phyloP scores from a whole-genome alignment of 2,797 vertebrate genomes.

The Tiaroga cobitis region DNA sequence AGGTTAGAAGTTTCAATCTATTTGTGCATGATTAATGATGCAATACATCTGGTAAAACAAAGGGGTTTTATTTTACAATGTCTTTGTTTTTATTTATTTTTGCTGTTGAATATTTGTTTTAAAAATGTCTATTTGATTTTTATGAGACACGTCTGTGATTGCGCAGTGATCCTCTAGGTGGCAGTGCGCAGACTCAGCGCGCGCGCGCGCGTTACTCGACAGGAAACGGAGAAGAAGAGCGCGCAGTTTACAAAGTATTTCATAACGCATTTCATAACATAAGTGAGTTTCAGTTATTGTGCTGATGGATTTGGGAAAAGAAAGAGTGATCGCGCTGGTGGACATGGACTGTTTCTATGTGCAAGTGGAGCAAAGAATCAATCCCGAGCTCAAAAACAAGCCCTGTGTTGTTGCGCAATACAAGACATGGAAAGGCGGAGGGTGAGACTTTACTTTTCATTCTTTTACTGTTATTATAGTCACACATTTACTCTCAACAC shows the following conservation, averaged over 20 bases:
- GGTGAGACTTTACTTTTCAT: slow-evolving; percentile 75
- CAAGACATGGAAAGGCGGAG: slow-evolving; percentile 91
- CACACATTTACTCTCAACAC: background rate
- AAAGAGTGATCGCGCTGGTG: slow-evolving; percentile 87
- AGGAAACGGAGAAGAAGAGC: background rate
- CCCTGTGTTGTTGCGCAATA: slow-evolving; percentile 93
- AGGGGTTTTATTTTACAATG: background rate
- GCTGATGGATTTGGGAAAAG: slow-evolving; percentile 82
- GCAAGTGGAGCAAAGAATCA: slow-evolving; percentile 90
- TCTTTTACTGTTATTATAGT: no score
- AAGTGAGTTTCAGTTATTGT: background rate
- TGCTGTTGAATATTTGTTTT: background rate
- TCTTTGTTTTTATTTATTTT: background rate
- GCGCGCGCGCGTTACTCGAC: no score
- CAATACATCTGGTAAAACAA: background rate
- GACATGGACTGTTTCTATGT: slow-evolving; percentile 98
- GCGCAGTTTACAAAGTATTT: background rate
- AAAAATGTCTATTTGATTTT: background rate
- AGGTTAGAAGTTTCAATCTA: background rate
- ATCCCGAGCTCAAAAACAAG: slow-evolving; percentile 83
- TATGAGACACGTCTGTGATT: no score
- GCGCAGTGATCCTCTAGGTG: background rate
- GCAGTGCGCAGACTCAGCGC: background rate
- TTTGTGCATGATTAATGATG: background rate
- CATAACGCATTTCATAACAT: no score